Percentiles rank a stretch among this genome's conserved stretches.
phyloP scores from a whole-genome alignment of 2,888 invertebrate genomes.

The Leptinotarsa rubiginosa region DNA sequence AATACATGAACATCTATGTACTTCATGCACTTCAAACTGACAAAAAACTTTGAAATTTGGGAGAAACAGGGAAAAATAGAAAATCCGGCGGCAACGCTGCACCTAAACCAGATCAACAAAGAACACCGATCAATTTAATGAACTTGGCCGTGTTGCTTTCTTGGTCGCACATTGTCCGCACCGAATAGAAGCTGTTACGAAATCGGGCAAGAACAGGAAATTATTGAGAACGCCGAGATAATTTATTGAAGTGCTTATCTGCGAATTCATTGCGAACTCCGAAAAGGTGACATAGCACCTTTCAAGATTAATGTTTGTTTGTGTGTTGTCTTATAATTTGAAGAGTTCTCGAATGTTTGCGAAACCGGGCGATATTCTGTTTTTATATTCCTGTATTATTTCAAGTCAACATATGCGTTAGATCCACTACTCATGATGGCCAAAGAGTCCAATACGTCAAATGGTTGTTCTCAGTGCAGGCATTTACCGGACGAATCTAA shows the following conservation, averaged over 20 bases:
- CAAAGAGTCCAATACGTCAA: too few relatives aligned
- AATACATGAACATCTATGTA: too few relatives aligned
- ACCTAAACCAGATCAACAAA: not conserved
- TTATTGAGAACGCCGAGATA: conserved; percentile 14
- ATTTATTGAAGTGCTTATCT: conserved; percentile 12
- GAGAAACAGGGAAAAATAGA: not conserved
- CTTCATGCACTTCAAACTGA: too few relatives aligned
- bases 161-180: conserved; percentile 11
- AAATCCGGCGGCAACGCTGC: not conserved
- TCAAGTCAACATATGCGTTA: too few relatives aligned
- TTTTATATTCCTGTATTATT: too few relatives aligned
- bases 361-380: too few relatives aligned
- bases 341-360: not conserved
- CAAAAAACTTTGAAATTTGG: too few relatives aligned
- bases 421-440: too few relatives aligned
- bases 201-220: conserved; percentile 19
- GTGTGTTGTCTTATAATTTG: not conserved
- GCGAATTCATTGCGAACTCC: conserved; percentile 6
- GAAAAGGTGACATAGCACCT: conserved; percentile 2
- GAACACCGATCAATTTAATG: conserved; percentile 10
- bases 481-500: too few relatives aligned
- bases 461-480: too few relatives aligned
- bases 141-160: conserved; percentile 7
- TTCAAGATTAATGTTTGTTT: conserved; percentile 14
- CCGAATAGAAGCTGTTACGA: conserved; percentile 7